phyloP scores from a whole-genome alignment of 2,888 invertebrate genomes.

The Ctena decussata region DNA sequence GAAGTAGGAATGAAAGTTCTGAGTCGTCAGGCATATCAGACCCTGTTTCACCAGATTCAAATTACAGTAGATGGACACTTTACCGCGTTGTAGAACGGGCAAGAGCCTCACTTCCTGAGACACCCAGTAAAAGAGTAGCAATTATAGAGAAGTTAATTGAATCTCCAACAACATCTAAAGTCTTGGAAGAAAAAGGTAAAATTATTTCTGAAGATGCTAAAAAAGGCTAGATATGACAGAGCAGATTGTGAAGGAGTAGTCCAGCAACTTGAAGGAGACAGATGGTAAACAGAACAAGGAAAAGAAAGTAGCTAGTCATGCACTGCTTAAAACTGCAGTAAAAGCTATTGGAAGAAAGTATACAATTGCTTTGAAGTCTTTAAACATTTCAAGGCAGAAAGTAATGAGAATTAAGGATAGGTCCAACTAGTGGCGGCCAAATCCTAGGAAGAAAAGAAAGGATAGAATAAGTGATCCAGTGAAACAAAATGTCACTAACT shows the following conservation, averaged over 20 bases:
- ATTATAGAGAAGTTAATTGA: background rate
- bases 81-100: too few species aligned
- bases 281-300: background rate
- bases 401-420: background rate
- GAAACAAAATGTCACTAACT: background rate
- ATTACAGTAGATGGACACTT: too few species aligned
- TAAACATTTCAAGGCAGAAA: background rate
- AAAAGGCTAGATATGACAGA: constrained; percentile 4
- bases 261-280: background rate
- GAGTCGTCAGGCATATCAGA: too few species aligned
- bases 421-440: too few species aligned
- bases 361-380: background rate
- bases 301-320: background rate
- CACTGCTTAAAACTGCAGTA: background rate
- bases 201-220: too few species aligned
- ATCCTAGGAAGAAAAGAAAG: too few species aligned
- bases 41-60: too few species aligned
- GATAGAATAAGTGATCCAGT: background rate
- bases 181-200: background rate
- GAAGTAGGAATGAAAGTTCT: too few species aligned
- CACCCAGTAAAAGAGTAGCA: background rate
- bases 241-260: background rate
- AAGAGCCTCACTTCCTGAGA: background rate
- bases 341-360: background rate
- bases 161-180: background rate